Percentiles rank a stretch among this genome's conserved stretches.
phyloP scores from a whole-genome alignment of 2,888 invertebrate species.

The Platycheirus albimanus region DNA sequence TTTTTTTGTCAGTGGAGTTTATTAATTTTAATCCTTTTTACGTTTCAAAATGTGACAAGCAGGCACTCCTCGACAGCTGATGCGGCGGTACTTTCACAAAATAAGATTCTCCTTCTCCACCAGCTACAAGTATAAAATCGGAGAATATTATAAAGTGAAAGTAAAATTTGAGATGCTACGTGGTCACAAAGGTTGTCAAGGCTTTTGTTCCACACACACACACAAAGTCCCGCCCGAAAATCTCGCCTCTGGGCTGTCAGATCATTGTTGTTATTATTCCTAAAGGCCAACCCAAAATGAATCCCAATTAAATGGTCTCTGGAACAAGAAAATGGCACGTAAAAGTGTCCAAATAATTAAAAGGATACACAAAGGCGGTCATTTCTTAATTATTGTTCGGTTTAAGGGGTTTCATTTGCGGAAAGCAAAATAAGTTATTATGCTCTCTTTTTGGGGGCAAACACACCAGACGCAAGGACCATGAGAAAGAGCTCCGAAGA shows the following conservation, averaged over 20 bases:
- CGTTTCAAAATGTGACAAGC: constrained; percentile 32
- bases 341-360: constrained; percentile 68
- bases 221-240: neutral
- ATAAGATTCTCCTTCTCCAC: neutral
- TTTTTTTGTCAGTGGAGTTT: constrained; percentile 15
- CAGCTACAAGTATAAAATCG: no score
- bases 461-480: no score
- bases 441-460: neutral
- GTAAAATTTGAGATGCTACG: constrained; percentile 53
- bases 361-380: constrained; percentile 63
- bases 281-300: constrained; percentile 51
- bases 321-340: constrained; percentile 55
- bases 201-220: neutral
- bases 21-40: constrained; percentile 61
- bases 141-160: constrained; percentile 14
- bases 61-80: neutral
- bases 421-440: constrained; percentile 37
- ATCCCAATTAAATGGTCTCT: constrained; percentile 62
- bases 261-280: constrained; percentile 49
- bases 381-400: constrained; percentile 68
- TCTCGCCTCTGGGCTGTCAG: neutral
- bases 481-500: neutral
- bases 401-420: constrained; percentile 51
- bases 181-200: constrained; percentile 38
- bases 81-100: neutral